Evolutionary conservation across 2,797 vertebrate genomes (phyloP).

Genomic region (Myotis findleyi): DNA sequence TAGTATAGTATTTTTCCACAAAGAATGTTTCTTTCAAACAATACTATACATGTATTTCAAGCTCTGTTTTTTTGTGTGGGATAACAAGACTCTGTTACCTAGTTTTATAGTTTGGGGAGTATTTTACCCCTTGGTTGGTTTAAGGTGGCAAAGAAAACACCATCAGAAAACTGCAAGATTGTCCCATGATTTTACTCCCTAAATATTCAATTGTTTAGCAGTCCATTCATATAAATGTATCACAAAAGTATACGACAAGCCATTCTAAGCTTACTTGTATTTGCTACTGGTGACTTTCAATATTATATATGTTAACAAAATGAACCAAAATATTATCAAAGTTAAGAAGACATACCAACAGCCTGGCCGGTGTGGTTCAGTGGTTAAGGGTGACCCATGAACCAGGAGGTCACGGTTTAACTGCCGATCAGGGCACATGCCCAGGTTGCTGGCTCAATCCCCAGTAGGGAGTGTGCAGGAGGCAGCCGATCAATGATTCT

Average conservation of each 20-base stretch:
- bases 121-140: background rate
- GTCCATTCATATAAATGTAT: background rate
- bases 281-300: background rate
- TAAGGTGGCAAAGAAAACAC: conserved; percentile 4
- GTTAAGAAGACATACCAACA: background rate
- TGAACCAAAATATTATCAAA: conserved; percentile 9
- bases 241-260: background rate
- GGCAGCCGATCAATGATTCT: background rate
- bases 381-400: background rate
- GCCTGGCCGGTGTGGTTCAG: background rate
- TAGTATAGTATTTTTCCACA: background rate
- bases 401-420: background rate
- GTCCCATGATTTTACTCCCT: background rate
- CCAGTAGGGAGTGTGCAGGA: background rate
- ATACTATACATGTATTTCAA: background rate
- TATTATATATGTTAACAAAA: conserved; percentile 25
- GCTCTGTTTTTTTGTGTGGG: background rate
- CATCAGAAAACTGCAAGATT: background rate
- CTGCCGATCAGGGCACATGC: background rate
- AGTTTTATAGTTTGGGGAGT: background rate
- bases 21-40: conserved; percentile 32
- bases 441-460: background rate
- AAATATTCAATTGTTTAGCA: background rate
- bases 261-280: background rate
- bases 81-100: background rate